These are phyloP conservation scores for Apomyelois bistriatella DNA, from an alignment of 2,888 invertebrate species.

Conservation along the genomic window DNA sequence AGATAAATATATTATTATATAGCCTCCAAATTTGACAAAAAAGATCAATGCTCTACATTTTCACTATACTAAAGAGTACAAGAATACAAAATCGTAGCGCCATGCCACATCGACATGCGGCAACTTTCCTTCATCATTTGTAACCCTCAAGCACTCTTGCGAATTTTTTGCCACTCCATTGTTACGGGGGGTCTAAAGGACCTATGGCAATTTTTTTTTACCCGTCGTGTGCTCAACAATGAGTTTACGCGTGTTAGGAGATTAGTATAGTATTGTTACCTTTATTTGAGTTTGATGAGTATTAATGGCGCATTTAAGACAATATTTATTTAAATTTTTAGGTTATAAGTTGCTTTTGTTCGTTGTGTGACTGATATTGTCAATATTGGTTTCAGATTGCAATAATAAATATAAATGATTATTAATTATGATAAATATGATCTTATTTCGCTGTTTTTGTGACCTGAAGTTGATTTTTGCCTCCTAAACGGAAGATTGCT, in stretches of 20 bases:
- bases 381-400: too few relatives aligned
- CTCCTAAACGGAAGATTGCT: too few relatives aligned
- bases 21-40: too few relatives aligned
- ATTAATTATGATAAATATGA: too few relatives aligned
- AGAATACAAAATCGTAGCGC: not conserved
- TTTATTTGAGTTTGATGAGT: constrained; percentile 5
- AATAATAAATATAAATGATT: too few relatives aligned
- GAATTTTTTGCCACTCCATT: constrained; percentile 20
- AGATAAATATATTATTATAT: too few relatives aligned
- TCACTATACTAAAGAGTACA: too few relatives aligned
- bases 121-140: constrained; percentile 6
- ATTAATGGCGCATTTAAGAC: constrained; percentile 3
- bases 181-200: constrained; percentile 24
- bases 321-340: not conserved
- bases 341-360: not conserved
- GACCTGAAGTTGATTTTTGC: too few relatives aligned
- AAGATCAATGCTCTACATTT: too few relatives aligned
- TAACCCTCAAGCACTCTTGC: constrained; percentile 18
- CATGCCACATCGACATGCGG: not conserved
- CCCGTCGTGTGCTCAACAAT: constrained; percentile 21
- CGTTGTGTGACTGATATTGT: not conserved
- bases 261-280: constrained; percentile 1
- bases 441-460: too few relatives aligned
- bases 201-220: constrained; percentile 21
- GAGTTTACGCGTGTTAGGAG: constrained; percentile 19